Conservation (phyloP, 1,140 invertebrate genomes). For the Megalonaias nervosa region DNA sequence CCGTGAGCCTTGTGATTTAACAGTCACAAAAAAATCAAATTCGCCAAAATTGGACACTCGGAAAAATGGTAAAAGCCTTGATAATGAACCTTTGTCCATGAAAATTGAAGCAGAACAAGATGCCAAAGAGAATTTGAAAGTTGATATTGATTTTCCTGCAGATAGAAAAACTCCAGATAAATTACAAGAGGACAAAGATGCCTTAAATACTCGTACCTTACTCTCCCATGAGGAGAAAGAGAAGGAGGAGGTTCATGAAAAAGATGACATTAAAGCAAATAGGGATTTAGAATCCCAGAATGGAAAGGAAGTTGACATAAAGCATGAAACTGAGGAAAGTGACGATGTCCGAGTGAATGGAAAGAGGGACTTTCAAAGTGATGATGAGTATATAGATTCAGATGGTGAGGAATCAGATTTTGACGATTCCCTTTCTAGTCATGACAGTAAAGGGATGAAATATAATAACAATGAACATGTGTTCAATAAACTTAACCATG, state of each 20-base stretch:
- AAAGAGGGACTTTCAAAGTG: constrained; percentile 26
- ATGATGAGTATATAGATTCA: constrained; percentile 43
- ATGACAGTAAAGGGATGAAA: constrained; percentile 35
- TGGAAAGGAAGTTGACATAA: not conserved
- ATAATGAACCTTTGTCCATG: no score
- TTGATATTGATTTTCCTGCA: no score
- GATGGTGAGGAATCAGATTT: constrained; percentile 44
- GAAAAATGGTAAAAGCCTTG: no score
- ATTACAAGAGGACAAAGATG: no score
- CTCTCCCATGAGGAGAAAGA: not conserved
- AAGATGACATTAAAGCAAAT: not conserved
- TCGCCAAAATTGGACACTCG: not conserved
- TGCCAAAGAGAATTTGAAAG: no score
- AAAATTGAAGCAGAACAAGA: no score
- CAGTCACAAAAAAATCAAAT: constrained; percentile 25
- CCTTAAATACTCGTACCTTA: not conserved
- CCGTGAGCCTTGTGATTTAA: constrained; percentile 39
- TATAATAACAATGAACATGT: not conserved
- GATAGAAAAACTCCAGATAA: no score
- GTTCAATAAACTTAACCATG: no score
- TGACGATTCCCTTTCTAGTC: constrained; percentile 52
- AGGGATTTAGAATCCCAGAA: not conserved
- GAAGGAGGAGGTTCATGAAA: not conserved
- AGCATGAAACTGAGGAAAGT: constrained; percentile 10
- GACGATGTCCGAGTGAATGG: constrained; percentile 30